Conservation (phyloP, 2,888 invertebrate genomes). For the Nebria brevicollis region DNA sequence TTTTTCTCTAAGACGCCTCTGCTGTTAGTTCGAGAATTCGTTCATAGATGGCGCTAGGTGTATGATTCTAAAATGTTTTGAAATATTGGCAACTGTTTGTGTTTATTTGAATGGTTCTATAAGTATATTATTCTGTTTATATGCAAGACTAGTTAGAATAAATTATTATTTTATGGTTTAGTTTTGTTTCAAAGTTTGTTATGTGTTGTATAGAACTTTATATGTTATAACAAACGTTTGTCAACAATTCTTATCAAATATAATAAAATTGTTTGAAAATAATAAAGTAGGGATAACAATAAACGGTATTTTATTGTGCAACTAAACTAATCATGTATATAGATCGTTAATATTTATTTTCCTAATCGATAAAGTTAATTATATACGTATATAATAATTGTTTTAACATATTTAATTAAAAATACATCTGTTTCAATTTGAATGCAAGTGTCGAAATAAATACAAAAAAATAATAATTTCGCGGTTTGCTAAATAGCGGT, state of each 20-base stretch:
- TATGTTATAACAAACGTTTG: slow-evolving; percentile 24
- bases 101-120: neutral
- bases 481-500: slow-evolving; percentile 44
- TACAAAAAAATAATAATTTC: neutral
- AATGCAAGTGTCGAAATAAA: neutral
- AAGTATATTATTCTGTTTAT: neutral
- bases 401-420: neutral
- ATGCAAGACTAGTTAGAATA: neutral
- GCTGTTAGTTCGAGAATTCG: neutral
- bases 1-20: neutral
- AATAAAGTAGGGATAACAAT: neutral
- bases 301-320: neutral
- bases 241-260: neutral
- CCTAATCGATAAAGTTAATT: too few relatives aligned
- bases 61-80: neutral
- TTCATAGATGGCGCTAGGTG: neutral
- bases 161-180: neutral
- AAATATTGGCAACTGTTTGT: neutral
- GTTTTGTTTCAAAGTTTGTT: neutral
- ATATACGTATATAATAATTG: neutral
- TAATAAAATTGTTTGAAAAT: neutral
- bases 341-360: too few relatives aligned
- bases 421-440: neutral
- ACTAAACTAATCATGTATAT: neutral
- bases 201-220: slow-evolving; percentile 4